Evolutionary conservation across 2,888 invertebrate genomes (phyloP).

Genomic region (Latrodectus hesperus): DNA sequence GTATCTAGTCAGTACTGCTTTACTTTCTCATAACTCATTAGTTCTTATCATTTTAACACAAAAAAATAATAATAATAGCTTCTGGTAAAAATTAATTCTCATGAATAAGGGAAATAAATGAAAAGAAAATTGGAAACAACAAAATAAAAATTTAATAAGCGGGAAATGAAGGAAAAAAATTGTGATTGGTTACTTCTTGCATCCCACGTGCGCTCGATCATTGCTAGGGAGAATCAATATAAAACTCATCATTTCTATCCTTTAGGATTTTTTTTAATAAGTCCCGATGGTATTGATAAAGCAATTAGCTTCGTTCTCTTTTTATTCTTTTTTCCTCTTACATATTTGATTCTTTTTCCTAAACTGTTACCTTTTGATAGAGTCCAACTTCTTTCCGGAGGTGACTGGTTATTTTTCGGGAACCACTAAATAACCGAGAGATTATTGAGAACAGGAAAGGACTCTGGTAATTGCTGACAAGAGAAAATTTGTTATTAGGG

Average conservation of each 20-base stretch:
- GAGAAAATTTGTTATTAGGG: no score
- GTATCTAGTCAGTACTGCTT: no score
- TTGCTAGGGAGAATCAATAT: conserved; percentile 45
- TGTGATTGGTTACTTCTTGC: conserved; percentile 14
- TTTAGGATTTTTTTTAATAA: conserved; percentile 57
- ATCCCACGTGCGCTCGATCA: conserved; percentile 15
- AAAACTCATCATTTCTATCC: conserved; percentile 61
- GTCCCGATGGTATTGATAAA: conserved; percentile 65
- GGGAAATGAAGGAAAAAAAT: conserved; percentile 19
- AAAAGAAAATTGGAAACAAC: conserved; percentile 13
- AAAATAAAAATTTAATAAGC: conserved; percentile 5
- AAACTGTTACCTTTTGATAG: background rate
- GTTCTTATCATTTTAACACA: no score
- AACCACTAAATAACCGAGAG: background rate
- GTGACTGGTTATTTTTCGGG: background rate
- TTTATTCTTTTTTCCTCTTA: background rate
- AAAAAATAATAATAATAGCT: background rate
- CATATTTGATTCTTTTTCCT: conserved; percentile 14
- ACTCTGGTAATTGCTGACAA: no score
- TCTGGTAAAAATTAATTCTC: conserved; percentile 39
- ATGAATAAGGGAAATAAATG: conserved; percentile 17
- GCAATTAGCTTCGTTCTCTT: conserved; percentile 58
- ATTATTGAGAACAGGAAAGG: background rate
- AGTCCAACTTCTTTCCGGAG: conserved; percentile 13
- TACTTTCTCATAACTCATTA: no score